Conservation (phyloP, 2,797 vertebrate species). For the Lindbergichthys nudifrons region DNA sequence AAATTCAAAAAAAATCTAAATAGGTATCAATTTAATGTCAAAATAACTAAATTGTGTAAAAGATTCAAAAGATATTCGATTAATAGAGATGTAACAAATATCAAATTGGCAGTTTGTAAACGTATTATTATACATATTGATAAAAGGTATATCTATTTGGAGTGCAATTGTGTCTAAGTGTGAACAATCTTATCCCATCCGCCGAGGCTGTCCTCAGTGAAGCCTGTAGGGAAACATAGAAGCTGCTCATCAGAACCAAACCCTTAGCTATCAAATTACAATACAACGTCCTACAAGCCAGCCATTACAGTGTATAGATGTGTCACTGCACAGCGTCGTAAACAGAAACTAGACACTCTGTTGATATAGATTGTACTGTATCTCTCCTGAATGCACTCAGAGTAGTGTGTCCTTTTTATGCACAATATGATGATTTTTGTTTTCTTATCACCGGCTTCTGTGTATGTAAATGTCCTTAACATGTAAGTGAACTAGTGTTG, state of each 20-base stretch:
- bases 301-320: conserved; percentile 69
- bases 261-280: conserved; percentile 52
- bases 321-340: conserved; percentile 74
- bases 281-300: conserved; percentile 63
- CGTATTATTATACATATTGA: conserved; percentile 88
- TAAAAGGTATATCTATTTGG: conserved; percentile 84
- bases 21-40: conserved; percentile 60
- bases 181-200: conserved; percentile 85
- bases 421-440: conserved; percentile 67
- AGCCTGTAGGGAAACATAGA: conserved; percentile 78
- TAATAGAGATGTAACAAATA: conserved; percentile 88
- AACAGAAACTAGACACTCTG: conserved; percentile 68
- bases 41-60: conserved; percentile 51
- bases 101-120: conserved; percentile 86
- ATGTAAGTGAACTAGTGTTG: conserved; percentile 47
- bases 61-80: conserved; percentile 58
- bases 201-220: conserved; percentile 74
- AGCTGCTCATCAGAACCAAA: conserved; percentile 40
- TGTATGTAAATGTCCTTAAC: conserved; percentile 61
- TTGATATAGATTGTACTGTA: conserved; percentile 68
- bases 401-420: conserved; percentile 72
- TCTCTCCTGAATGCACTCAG: conserved; percentile 75
- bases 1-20: conserved; percentile 70
- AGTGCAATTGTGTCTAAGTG: conserved; percentile 90
- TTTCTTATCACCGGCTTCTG: conserved; percentile 61